Percentiles rank a stretch among this genome's conserved stretches.
Conservation (phyloP, 2,797 vertebrate species). For the Discoglossus pictus region DNA sequence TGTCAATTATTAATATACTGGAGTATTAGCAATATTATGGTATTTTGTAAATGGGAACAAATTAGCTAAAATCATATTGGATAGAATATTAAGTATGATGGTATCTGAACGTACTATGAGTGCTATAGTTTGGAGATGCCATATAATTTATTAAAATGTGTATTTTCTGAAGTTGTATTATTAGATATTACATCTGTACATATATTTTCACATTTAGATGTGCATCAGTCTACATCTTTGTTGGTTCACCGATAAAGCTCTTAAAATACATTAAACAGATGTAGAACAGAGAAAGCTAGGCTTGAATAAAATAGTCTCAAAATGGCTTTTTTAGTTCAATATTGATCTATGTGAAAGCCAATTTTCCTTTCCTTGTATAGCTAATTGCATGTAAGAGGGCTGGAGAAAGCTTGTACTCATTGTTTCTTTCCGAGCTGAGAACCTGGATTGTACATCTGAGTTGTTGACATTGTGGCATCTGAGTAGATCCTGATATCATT, state of each 20-base stretch:
- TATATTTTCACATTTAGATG: too few species aligned
- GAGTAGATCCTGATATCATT: slow-evolving; percentile 49
- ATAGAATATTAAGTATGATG: too few species aligned
- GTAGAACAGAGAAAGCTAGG: slow-evolving; percentile 18
- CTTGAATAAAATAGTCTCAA: slow-evolving; percentile 17
- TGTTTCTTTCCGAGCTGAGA: slow-evolving; percentile 44
- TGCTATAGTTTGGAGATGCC: too few species aligned
- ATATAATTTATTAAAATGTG: too few species aligned
- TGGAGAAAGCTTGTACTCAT: neutral
- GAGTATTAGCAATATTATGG: too few species aligned
- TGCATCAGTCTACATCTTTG: neutral
- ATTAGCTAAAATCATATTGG: too few species aligned
- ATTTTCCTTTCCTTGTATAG: slow-evolving; percentile 34
- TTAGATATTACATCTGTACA: too few species aligned
- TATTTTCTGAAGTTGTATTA: too few species aligned
- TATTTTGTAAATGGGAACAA: too few species aligned
- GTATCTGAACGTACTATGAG: too few species aligned
- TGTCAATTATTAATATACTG: too few species aligned
- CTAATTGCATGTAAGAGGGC: slow-evolving; percentile 49
- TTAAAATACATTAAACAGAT: slow-evolving; percentile 23
- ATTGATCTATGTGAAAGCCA: slow-evolving; percentile 38
- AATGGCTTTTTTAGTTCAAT: slow-evolving; percentile 24
- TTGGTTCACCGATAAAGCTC: slow-evolving; percentile 6
- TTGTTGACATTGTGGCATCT: slow-evolving; percentile 50
- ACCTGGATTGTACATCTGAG: slow-evolving; percentile 46